These are phyloP conservation scores for Petroica traversi DNA, from an alignment of 2,113 vertebrate species.

Conservation along the genomic window DNA sequence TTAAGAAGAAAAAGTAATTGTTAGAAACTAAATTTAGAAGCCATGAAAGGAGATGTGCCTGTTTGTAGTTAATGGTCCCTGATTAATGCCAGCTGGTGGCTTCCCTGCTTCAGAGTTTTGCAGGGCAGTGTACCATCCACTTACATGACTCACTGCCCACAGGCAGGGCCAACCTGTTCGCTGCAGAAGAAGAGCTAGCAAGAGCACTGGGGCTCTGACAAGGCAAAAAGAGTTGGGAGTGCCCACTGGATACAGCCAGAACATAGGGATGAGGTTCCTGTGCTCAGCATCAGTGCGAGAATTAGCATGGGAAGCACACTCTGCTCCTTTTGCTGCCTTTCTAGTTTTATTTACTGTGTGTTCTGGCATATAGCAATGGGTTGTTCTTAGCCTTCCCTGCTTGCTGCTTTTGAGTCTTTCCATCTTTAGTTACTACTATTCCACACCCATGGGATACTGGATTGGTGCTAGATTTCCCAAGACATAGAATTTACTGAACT, in stretches of 20 bases:
- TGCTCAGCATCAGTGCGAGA: background rate
- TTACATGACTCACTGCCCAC: background rate
- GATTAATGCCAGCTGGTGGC: slow-evolving; percentile 34
- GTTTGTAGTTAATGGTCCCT: background rate
- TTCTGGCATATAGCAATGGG: background rate
- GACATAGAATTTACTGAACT: background rate
- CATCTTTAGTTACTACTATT: background rate
- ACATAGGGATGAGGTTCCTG: background rate
- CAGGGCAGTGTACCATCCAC: background rate
- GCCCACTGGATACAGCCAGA: background rate
- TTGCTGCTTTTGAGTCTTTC: background rate
- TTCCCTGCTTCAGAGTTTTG: background rate
- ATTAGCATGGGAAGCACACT: background rate
- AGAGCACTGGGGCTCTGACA: background rate
- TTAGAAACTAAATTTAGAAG: background rate
- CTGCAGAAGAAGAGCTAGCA: background rate
- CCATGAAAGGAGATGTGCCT: background rate
- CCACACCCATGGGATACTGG: background rate
- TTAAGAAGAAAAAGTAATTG: background rate
- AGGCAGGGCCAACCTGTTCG: background rate
- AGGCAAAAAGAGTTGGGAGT: background rate
- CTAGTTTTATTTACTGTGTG: background rate
- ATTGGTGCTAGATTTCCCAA: background rate
- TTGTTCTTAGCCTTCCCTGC: background rate
- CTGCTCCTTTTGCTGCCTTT: background rate